Evolutionary conservation across 2,888 invertebrate species (phyloP).

Genomic region (Tachina fera): DNA sequence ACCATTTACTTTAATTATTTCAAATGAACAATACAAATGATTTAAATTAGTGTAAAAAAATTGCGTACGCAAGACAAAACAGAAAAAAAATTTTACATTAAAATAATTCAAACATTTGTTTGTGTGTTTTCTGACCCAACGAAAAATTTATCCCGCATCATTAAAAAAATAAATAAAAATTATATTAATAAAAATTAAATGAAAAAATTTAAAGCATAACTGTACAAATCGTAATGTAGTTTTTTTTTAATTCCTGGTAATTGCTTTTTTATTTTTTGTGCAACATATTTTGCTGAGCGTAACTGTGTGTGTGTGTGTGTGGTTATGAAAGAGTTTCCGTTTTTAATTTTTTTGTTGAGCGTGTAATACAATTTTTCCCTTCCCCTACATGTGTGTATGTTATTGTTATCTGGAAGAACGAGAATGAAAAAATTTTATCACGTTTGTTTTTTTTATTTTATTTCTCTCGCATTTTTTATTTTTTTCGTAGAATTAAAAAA

Average conservation of each 20-base stretch:
- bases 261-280: neutral
- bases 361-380: neutral
- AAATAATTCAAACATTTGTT: neutral
- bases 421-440: neutral
- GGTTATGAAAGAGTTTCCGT: constrained; percentile 10
- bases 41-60: neutral
- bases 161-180: neutral
- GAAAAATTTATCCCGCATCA: neutral
- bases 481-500: constrained; percentile 9
- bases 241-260: constrained; percentile 1
- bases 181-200: neutral
- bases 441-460: neutral
- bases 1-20: constrained; percentile 51
- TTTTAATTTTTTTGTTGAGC: neutral
- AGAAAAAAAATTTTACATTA: neutral
- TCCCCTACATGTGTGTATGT: neutral
- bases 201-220: constrained; percentile 29
- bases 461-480: constrained; percentile 8
- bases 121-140: neutral
- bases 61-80: no score
- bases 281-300: no score
- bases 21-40: neutral
- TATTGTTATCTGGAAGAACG: constrained; percentile 49
- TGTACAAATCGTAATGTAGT: no score
- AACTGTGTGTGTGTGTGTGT: neutral